Evolutionary conservation across 2,113 vertebrate species (phyloP).

Genomic region (Okapia johnstoni): DNA sequence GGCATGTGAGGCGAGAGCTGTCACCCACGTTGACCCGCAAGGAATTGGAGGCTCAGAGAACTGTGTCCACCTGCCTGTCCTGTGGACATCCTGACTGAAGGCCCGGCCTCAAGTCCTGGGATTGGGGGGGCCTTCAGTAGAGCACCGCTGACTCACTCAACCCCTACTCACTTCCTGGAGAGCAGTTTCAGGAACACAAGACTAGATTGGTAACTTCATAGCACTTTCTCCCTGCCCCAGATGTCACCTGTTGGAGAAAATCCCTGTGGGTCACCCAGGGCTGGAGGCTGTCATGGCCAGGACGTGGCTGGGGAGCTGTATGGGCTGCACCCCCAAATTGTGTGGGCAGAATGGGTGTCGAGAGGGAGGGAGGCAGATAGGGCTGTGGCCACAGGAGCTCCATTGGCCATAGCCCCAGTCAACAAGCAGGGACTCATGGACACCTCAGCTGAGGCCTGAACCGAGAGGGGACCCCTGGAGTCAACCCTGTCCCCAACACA

Average conservation of each 20-base stretch:
- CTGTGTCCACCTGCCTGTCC: fast-evolving
- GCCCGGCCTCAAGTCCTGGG: fast-evolving
- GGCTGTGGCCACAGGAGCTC: neutral
- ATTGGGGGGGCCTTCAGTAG: neutral
- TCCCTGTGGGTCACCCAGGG: neutral
- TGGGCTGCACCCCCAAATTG: neutral
- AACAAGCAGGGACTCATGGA: neutral
- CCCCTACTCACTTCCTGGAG: neutral
- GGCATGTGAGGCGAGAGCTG: neutral
- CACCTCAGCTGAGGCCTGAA: neutral
- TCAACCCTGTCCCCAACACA: neutral
- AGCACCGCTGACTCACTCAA: fast-evolving
- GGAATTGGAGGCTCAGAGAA: neutral
- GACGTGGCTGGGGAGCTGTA: neutral
- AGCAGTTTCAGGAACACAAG: neutral
- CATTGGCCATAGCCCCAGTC: neutral
- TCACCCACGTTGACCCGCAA: fast-evolving
- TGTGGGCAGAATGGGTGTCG: neutral
- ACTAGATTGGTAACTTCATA: neutral
- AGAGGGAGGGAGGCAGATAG: neutral
- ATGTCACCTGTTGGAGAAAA: neutral
- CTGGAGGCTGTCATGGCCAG: neutral
- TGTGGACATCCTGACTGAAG: neutral
- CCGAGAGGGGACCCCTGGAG: neutral
- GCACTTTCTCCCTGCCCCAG: neutral